Percentiles rank a stretch among this genome's conserved stretches.
Conservation (phyloP, 1,140 invertebrate genomes). For the Samia ricini region DNA sequence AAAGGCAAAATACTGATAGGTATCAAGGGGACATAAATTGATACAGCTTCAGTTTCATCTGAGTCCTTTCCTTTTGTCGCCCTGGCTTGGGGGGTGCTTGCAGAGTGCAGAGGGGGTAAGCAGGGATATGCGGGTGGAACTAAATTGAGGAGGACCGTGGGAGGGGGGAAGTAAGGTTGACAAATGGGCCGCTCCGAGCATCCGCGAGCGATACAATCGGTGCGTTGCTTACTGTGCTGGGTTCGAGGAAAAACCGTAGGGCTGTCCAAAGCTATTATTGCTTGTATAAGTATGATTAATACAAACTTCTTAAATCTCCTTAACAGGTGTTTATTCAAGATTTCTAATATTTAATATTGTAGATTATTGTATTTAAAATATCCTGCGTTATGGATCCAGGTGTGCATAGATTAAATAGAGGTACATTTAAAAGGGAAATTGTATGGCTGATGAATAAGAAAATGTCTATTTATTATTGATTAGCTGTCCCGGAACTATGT, state of each 20-base stretch:
- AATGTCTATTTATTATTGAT: too few relatives aligned
- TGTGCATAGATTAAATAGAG: too few relatives aligned
- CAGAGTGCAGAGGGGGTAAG: slow-evolving; percentile 17
- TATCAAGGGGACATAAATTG: slow-evolving; percentile 46
- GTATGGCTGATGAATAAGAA: too few relatives aligned
- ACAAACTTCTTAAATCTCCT: too few relatives aligned
- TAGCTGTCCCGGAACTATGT: too few relatives aligned
- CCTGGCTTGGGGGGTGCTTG: slow-evolving; percentile 18
- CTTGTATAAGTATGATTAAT: too few relatives aligned
- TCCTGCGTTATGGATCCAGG: too few relatives aligned
- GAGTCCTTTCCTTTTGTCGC: slow-evolving; percentile 61
- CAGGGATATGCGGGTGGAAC: neutral
- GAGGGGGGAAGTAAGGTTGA: slow-evolving; percentile 61
- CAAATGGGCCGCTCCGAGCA: slow-evolving; percentile 73
- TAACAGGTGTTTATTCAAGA: too few relatives aligned
- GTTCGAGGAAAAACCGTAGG: slow-evolving; percentile 64
- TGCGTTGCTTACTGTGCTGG: slow-evolving; percentile 73
- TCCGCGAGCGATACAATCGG: slow-evolving; percentile 75
- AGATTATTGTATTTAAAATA: too few relatives aligned
- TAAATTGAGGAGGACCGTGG: slow-evolving; percentile 4
- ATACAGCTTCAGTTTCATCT: slow-evolving; percentile 64
- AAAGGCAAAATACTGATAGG: neutral
- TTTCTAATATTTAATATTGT: too few relatives aligned
- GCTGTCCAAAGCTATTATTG: slow-evolving; percentile 31
- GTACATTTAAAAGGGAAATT: too few relatives aligned